phyloP scores from a whole-genome alignment of 2,888 invertebrate species.

The Apocheima hispidaria region DNA sequence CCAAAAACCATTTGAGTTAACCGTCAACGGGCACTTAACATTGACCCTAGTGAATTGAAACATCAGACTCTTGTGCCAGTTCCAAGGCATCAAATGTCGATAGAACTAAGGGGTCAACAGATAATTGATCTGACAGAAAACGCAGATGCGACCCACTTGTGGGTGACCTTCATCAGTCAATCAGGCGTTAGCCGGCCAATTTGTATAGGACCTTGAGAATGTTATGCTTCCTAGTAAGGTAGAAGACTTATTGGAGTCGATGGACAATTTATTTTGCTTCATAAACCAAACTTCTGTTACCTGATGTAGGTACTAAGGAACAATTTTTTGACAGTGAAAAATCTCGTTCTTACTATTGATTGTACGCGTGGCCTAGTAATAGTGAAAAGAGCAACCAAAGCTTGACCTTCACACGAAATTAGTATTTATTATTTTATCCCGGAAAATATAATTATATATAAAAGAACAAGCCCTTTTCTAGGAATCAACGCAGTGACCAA shows the following conservation, averaged over 20 bases:
- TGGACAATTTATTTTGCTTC: too few species aligned
- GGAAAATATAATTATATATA: too few species aligned
- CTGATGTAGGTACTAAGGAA: too few species aligned
- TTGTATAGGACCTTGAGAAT: conserved; percentile 31
- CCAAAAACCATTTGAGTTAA: conserved; percentile 11
- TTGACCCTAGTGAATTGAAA: conserved; percentile 56
- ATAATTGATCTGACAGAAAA: conserved; percentile 65
- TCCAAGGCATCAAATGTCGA: conserved; percentile 66
- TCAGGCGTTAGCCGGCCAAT: conserved; percentile 49
- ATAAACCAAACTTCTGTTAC: neutral
- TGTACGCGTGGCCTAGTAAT: too few species aligned
- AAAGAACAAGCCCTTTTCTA: too few species aligned
- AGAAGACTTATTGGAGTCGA: too few species aligned
- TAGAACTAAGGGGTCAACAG: conserved; percentile 67
- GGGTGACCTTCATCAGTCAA: conserved; percentile 65
- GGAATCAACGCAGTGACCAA: too few species aligned
- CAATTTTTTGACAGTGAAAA: too few species aligned
- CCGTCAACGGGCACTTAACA: conserved; percentile 37
- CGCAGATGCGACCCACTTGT: conserved; percentile 58
- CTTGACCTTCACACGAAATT: too few species aligned
- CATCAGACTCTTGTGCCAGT: conserved; percentile 53
- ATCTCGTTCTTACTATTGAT: too few species aligned
- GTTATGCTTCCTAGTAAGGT: conserved; percentile 24
- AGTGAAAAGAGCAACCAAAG: too few species aligned
- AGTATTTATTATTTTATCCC: too few species aligned